Conservation (phyloP, 2,888 invertebrate species). For the Pemphredon lugubris region DNA sequence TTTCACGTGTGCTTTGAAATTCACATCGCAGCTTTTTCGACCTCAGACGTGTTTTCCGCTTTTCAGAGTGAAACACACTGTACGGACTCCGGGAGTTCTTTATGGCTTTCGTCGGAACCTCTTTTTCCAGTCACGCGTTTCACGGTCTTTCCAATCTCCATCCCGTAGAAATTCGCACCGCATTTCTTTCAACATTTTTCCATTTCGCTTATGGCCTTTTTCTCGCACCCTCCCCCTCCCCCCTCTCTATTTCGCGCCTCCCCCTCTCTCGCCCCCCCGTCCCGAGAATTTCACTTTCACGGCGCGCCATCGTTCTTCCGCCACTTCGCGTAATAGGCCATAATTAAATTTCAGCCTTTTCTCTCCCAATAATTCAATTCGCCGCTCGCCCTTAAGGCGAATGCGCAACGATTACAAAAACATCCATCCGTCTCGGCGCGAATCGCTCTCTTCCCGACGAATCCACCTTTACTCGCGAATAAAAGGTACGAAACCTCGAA, state of each 20-base stretch:
- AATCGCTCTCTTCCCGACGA: no score
- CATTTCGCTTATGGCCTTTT: constrained; percentile 36
- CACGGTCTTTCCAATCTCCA: constrained; percentile 41
- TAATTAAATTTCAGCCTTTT: constrained; percentile 33
- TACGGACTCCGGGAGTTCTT: constrained; percentile 46
- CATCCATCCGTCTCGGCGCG: not conserved
- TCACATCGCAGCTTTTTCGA: constrained; percentile 25
- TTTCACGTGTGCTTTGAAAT: constrained; percentile 42
- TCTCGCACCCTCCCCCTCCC: not conserved
- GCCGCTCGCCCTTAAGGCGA: not conserved
- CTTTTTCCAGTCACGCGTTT: constrained; percentile 17
- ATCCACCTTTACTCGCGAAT: no score
- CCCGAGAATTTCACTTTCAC: constrained; percentile 8
- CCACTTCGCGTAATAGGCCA: not conserved
- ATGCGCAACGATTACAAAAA: not conserved
- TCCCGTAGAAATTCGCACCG: constrained; percentile 27
- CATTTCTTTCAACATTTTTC: constrained; percentile 39
- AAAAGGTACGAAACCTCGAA: no score
- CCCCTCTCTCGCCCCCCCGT: constrained; percentile 2
- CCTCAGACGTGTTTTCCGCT: constrained; percentile 28
- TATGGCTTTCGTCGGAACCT: constrained; percentile 46
- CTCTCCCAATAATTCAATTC: constrained; percentile 36
- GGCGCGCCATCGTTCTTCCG: no score
- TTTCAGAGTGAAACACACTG: constrained; percentile 22
- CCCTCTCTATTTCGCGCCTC: not conserved